Evolutionary conservation across 2,888 invertebrate species (phyloP).

Genomic region (Harpagoxenus sublaevis): DNA sequence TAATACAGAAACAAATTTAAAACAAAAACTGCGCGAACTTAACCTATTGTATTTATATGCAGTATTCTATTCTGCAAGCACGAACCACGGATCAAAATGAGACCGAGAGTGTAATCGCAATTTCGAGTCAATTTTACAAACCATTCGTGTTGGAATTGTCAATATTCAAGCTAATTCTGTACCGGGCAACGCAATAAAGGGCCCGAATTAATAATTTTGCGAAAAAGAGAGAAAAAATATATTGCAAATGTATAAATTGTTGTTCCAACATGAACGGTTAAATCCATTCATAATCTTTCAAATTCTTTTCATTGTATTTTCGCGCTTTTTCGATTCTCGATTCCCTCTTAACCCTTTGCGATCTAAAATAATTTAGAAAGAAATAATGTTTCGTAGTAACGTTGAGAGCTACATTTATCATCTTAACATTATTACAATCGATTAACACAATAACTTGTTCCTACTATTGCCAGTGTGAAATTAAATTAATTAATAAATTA

Average conservation of each 20-base stretch:
- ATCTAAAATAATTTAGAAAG: conserved; percentile 6
- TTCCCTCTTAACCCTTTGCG: conserved; percentile 18
- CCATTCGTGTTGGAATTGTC: conserved; percentile 20
- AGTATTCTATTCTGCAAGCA: conserved; percentile 19
- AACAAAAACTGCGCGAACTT: conserved; percentile 1
- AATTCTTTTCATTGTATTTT: background rate
- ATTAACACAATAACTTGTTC: background rate
- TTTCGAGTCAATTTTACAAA: conserved; percentile 22
- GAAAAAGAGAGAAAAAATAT: background rate
- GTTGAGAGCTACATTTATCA: conserved; percentile 9
- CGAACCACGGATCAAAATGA: conserved; percentile 21
- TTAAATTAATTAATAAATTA: conserved; percentile 21
- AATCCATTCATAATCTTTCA: background rate
- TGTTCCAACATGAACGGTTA: conserved; percentile 30
- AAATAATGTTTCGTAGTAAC: conserved; percentile 18
- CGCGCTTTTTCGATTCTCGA: background rate
- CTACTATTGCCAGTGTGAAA: conserved; percentile 2
- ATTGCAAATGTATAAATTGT: conserved; percentile 6
- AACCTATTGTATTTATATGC: background rate
- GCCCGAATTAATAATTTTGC: background rate
- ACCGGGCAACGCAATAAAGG: background rate
- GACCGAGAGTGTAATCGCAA: conserved; percentile 30
- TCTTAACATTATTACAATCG: conserved; percentile 11
- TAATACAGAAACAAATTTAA: conserved; percentile 1
- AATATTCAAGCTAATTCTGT: conserved; percentile 1